Base-by-base conservation (phyloP, 2,888 invertebrate species). In the Diarsia dahlii region DNA sequence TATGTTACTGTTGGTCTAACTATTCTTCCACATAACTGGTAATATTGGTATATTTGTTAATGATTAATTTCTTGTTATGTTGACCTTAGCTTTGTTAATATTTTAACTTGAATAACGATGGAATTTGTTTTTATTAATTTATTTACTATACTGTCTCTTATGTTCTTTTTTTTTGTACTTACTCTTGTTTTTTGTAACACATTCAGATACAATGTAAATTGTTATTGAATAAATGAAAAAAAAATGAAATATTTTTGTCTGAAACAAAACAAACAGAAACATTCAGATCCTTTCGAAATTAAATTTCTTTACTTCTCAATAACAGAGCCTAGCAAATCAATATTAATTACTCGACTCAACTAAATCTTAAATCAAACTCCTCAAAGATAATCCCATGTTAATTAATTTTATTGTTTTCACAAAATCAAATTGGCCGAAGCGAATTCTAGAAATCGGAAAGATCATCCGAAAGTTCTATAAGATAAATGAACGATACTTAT, bases 401-500 rank as follows among this genome's bases (percentile, higher is more conserved):
- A 88, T 88, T 75, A 80, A 82, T 77, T 83, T 88, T 58, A 81
- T 78, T 87, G 84, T 87, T 85, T 84, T 82, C 80, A 28, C 66
- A 82, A 85, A 80, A 85, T 86, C 63, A 81, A 88, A 85, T 81
- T 88, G 72, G 74, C 60, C 46, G 80, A 82, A 79, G 84, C 68
- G 66, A 81, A 87, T 84, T 84, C 78, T 77, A 34, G 50, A 76
- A 75, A 84, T 85, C 70, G 64, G 75, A 84, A 88, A 85, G 87
- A 88, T 88, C 78, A 82, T 82, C 85, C 46, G 39, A 84, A 84
- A 88, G 74, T 86, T 86, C 63, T 46, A 69, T 75, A 86, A 88
- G 74, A 87, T 84, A 86, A 88, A 89, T 82, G 78, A 87, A 86
- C 76, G 85, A 85, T 85, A 80, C 78, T 84, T 80, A 78, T 85